Conservation (phyloP, 2,797 vertebrate species). For the Sorex maritimensis region DNA sequence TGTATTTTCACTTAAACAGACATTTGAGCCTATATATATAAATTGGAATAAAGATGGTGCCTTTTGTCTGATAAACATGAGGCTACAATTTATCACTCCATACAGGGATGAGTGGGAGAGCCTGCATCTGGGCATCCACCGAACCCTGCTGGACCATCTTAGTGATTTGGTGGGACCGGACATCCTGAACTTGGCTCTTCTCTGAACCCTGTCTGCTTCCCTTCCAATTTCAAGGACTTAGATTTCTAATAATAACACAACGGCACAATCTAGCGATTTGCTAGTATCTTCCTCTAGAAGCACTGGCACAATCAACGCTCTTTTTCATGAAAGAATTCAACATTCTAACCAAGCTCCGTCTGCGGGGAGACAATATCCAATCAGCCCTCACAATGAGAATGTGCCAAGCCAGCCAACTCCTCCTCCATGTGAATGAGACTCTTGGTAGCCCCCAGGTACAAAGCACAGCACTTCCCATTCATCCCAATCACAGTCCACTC, state of each 20-base stretch:
- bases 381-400: constrained; percentile 6
- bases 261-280: constrained; percentile 20
- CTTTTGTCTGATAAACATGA: neutral
- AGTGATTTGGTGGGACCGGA: neutral
- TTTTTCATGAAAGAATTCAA: constrained; percentile 58
- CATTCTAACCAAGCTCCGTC: neutral
- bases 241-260: constrained; percentile 41
- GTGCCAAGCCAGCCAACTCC: neutral
- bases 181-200: neutral
- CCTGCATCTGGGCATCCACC: neutral
- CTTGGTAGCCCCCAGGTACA: neutral
- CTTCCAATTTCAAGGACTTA: neutral
- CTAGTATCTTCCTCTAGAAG: constrained; percentile 17
- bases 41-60: neutral
- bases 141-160: neutral
- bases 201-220: constrained; percentile 48
- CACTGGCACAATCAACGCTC: constrained; percentile 15
- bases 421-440: neutral
- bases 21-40: neutral
- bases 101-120: neutral
- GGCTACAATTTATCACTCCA: neutral
- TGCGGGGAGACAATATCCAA: constrained; percentile 63
- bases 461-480: neutral
- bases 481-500: constrained; percentile 7
- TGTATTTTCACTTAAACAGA: neutral